Evolutionary conservation across 2,888 invertebrate genomes (phyloP).

Genomic region (Suillia variegata): DNA sequence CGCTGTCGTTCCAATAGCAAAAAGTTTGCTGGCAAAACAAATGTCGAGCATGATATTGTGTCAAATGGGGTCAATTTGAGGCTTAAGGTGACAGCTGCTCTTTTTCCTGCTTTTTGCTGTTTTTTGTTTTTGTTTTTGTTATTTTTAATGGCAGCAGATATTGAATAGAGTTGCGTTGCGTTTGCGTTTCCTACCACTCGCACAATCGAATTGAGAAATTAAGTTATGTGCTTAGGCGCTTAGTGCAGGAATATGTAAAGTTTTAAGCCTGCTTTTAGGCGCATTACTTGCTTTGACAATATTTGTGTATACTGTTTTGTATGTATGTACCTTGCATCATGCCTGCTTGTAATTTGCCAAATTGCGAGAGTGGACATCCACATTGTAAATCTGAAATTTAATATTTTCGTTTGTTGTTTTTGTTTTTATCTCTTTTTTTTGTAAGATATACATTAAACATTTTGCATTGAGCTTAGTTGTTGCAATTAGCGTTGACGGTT

Average conservation of each 20-base stretch:
- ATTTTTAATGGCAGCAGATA: too few species aligned
- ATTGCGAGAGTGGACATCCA: slow-evolving; percentile 57
- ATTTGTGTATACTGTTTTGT: slow-evolving; percentile 9
- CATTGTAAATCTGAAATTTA: slow-evolving; percentile 57
- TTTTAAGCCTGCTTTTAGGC: background rate
- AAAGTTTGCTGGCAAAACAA: too few species aligned
- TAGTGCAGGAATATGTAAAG: background rate
- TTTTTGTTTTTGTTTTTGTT: too few species aligned
- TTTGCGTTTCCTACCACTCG: background rate
- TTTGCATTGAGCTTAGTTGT: too few species aligned
- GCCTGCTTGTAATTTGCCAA: slow-evolving; percentile 53
- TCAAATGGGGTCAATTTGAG: slow-evolving; percentile 24
- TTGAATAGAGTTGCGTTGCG: too few species aligned
- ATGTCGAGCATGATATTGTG: slow-evolving; percentile 9
- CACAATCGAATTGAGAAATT: background rate
- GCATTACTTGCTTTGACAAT: background rate
- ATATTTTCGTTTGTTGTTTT: too few species aligned
- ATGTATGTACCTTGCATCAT: slow-evolving; percentile 48
- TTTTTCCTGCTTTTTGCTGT: too few species aligned
- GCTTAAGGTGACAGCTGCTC: slow-evolving; percentile 5
- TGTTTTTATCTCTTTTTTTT: too few species aligned
- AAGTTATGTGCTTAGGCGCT: background rate
- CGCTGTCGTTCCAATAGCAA: too few species aligned
- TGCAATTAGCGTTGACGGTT: too few species aligned
- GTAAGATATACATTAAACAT: too few species aligned